Evolutionary conservation across 2,113 vertebrate genomes (phyloP).

Genomic region (Chlorocebus sabaeus): DNA sequence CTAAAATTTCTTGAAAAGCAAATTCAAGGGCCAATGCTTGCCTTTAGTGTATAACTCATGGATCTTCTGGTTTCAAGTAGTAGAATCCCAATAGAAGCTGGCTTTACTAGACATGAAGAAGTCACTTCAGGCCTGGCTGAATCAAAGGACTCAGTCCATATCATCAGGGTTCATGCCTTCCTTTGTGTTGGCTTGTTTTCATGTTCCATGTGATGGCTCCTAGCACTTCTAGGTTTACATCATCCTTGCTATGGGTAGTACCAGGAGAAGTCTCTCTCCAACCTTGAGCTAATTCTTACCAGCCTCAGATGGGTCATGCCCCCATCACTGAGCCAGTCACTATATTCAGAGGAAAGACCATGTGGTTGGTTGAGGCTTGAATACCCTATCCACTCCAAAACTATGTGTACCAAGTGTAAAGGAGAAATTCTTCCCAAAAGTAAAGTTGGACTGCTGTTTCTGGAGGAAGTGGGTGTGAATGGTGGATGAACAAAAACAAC

Average conservation of each 20-base stretch:
- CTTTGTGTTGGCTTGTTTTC: background rate
- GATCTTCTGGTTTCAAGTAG: background rate
- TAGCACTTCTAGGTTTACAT: background rate
- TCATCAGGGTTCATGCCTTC: background rate
- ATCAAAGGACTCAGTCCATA: background rate
- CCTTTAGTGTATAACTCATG: background rate
- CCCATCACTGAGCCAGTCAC: background rate
- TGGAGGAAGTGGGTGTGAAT: background rate
- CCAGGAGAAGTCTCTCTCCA: background rate
- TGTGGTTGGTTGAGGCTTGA: background rate
- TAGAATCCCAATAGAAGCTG: background rate
- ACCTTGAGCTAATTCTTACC: background rate
- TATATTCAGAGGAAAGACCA: background rate
- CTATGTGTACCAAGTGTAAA: accelerated
- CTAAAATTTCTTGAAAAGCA: background rate
- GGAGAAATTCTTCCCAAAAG: background rate
- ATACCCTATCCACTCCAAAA: background rate
- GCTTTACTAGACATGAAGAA: background rate
- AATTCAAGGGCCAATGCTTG: background rate
- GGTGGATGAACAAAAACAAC: background rate
- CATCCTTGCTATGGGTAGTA: background rate
- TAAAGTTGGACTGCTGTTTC: background rate
- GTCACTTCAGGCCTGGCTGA: background rate
- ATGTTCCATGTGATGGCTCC: background rate
- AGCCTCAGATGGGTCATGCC: background rate